Evolutionary conservation across 2,797 vertebrate genomes (phyloP).

Genomic region (Tapirus indicus): DNA sequence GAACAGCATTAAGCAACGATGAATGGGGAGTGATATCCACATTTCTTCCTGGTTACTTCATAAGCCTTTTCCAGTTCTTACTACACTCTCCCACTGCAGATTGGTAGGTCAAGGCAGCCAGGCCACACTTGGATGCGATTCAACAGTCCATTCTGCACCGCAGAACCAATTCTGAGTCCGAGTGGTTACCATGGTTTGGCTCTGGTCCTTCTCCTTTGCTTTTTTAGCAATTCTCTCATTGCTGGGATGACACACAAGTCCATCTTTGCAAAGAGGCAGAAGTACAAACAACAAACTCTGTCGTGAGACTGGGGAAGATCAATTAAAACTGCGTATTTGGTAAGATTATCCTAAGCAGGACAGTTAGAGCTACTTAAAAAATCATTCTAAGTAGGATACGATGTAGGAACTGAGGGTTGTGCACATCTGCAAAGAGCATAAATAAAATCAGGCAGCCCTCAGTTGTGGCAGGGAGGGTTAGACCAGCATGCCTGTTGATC

Average conservation of each 20-base stretch:
- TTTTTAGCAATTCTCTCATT: background rate
- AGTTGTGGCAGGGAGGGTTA: background rate
- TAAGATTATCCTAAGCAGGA: background rate
- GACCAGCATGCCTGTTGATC: background rate
- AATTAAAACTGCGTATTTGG: background rate
- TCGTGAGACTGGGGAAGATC: background rate
- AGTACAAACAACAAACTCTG: background rate
- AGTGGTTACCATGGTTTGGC: background rate
- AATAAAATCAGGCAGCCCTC: background rate
- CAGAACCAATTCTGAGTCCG: background rate
- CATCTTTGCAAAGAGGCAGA: background rate
- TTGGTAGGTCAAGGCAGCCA: background rate
- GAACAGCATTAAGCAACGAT: background rate
- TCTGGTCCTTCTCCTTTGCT: background rate
- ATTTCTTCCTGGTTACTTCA: slow-evolving; percentile 30
- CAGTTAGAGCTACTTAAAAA: background rate
- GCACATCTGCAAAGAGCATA: background rate
- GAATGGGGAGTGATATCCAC: background rate
- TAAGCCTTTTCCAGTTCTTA: background rate
- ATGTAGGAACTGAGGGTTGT: too few relatives aligned
- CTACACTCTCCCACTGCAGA: background rate
- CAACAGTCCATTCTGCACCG: background rate
- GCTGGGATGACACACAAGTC: background rate
- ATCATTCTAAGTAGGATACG: background rate
- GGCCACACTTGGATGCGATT: background rate